These are phyloP conservation scores for Pomatorhinus ruficollis DNA, from an alignment of 2,113 vertebrate species.

Conservation along the genomic window DNA sequence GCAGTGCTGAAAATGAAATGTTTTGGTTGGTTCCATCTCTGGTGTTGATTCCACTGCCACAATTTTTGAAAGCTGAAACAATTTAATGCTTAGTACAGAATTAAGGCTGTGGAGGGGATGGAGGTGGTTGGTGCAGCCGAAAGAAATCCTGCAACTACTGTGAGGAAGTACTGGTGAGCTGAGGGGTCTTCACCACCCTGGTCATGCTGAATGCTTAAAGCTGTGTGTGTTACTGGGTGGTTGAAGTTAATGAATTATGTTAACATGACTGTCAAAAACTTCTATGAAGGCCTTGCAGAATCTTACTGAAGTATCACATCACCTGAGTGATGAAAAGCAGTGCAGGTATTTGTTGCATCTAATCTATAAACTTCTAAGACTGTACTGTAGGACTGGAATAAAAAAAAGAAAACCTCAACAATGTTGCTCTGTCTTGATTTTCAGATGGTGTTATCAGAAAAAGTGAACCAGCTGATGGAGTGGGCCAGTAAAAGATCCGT, in stretches of 20 bases:
- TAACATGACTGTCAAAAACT: accelerated
- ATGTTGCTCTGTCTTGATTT: not conserved
- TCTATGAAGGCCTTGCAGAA: not conserved
- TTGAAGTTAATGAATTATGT: not conserved
- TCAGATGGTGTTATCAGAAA: slow-evolving; percentile 93
- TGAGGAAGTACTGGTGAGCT: not conserved
- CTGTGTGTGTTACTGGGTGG: accelerated
- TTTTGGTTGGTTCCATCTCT: not conserved
- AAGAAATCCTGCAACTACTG: accelerated
- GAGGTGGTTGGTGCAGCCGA: too few relatives aligned
- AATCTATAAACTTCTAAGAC: not conserved
- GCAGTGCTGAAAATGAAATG: accelerated
- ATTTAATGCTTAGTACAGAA: accelerated
- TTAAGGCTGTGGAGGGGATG: too few relatives aligned
- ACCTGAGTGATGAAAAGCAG: accelerated
- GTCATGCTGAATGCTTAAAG: not conserved
- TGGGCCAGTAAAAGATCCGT: slow-evolving; percentile 92
- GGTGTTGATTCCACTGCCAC: not conserved
- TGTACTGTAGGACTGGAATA: not conserved
- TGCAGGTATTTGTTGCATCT: not conserved
- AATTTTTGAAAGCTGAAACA: not conserved
- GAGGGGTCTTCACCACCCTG: not conserved
- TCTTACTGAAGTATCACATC: not conserved
- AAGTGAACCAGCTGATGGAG: slow-evolving; percentile 94
- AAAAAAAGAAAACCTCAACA: not conserved